Evolutionary conservation across 2,888 invertebrate species (phyloP), one percentile per base, ranked within the genome.

Genomic region (Adelphocoris suturalis): DNA sequence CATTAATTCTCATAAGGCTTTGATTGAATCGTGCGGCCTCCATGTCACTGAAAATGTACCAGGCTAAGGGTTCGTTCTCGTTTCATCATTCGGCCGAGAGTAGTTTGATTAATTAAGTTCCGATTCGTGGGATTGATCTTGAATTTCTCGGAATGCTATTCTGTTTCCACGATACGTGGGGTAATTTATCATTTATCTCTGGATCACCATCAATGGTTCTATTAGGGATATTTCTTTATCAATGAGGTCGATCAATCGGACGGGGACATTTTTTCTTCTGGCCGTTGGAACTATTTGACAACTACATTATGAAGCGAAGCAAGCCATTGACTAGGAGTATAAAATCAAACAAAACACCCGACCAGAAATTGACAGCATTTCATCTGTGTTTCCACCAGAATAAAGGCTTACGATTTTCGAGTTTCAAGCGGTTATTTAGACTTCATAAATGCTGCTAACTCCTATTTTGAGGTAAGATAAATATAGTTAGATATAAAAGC

Each of bases 1-100:
- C 68, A 68, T 68, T 68, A 68, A 68, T 68, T 68, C 68, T 68
- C 68, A 68, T 68, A 68, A 68, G 68, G 68, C 23, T 68, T 68
- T 68, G 68, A 68, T 68, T 68, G 68, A 68, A 68, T 68, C 68
- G 68, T 23, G 68, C 61, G 16, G 68, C 68, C 68, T 68, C 23
- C 68, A 68, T 68, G 68, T 68, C 68, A 68, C 23, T 68, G 68
- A 68, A 23, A 68, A 68, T 68, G 23, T 68, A 23, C 68, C 27
- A 12, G 68, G 23, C 68, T 68, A 68, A 68, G 68, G 68, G 68
- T 23, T 12, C 68, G 23, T 68, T 68, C 68, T 68, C 68, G 68
- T 68, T 68, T 68, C 68, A 68, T 68, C 68, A 68, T 68, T 11
- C 68, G 23, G 13, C 23, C 9, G 68, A 68, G 27, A 12, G 68